A percentile compares a stretch with the other conserved stretches of the same genome.
Conservation (phyloP, 2,797 vertebrate species). For the Cirrhinus molitorella region DNA sequence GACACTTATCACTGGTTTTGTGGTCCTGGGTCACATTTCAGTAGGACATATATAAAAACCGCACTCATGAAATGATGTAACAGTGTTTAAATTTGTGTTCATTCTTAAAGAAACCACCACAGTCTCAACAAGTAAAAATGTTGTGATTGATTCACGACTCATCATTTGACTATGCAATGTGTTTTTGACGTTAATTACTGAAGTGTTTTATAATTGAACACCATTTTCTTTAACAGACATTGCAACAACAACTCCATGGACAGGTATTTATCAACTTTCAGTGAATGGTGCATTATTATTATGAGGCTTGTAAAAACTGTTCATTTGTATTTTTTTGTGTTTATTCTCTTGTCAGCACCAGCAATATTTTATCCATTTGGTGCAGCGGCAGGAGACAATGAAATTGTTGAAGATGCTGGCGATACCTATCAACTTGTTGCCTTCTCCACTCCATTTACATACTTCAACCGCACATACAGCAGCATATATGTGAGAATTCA, state of each 20-base stretch:
- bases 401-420: fast-evolving
- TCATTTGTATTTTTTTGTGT: background rate
- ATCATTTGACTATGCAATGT: too few species aligned
- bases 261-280: background rate
- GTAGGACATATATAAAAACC: too few species aligned
- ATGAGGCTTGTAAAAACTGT: background rate
- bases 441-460: background rate
- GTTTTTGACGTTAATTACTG: too few species aligned
- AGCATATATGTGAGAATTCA: background rate
- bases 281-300: fast-evolving
- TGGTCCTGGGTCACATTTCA: too few species aligned
- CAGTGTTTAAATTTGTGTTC: background rate
- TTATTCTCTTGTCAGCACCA: background rate
- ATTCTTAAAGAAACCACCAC: background rate
- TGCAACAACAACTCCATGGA: background rate
- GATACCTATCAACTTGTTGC: fast-evolving
- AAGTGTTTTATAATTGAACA: background rate
- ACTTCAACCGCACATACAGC: background rate
- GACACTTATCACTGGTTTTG: too few species aligned
- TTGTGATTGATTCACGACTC: background rate
- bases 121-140: background rate
- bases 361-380: background rate
- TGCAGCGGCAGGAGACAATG: background rate
- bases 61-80: too few species aligned
- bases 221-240: background rate